Base-by-base conservation (phyloP, 2,113 vertebrate genomes). In the Syngnathus floridae region DNA sequence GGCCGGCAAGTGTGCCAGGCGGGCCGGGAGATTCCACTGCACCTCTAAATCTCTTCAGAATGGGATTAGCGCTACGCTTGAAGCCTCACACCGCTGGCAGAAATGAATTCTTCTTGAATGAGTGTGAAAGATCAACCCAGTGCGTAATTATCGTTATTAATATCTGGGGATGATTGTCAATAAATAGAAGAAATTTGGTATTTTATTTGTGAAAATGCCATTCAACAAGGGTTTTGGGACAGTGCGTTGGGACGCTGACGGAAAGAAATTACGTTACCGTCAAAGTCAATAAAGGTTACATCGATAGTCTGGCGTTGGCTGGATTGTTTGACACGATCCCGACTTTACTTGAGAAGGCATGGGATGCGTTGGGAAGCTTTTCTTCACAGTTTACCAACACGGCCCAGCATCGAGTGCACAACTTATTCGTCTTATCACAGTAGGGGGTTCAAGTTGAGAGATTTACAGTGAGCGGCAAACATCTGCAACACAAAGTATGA, bases 11-110 rank as follows among this genome's bases (percentile, higher is more conserved):
- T 56, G 10, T 16, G 54, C 12, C 26, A 16, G 54, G 59, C 38
- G 6, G 26, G 38, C 12, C 41, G 22, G 26, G 59, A 61, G 59
- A 61, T 61, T 61, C 40, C 59, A 61, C 16, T 16, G 40, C 59
- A 45, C 59, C 21, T 26, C 40, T 16, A 61, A 41, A 61, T 61
- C 21, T 61, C 59, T 22, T 56, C 54, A 36, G 14, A 31, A 56
- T 56, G 54, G 4, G 54, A 56, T 56, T 56, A 56, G 26, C 13
- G 26, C 26, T 1, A 56, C 54, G 21, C 9, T 35, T 56, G 26
- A 56, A 36, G 26, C 26, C 26, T 13, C 26, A 56, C 26, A 17
- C 26, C n/a, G 17, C 3, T 7, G 1, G 16, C 13, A 21, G 48
- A 51, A 51, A 21, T 51, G 0, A n/a, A 21, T 51, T 21, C 19